Evolutionary conservation across 2,888 invertebrate species (phyloP).

Genomic region (Anodontia alba): DNA sequence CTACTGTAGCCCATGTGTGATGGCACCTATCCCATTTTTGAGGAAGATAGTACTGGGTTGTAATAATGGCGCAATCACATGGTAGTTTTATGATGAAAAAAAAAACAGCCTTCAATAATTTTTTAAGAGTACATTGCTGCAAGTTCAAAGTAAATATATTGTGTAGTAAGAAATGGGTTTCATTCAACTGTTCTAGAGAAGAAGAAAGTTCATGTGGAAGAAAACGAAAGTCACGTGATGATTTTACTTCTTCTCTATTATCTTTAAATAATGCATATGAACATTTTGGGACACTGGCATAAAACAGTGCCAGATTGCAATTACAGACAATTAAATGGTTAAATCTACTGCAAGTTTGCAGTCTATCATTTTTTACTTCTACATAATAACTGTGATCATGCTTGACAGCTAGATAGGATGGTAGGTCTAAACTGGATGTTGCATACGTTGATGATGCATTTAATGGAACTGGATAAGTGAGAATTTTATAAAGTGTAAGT

Average conservation of each 20-base stretch:
- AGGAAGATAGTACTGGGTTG: not conserved
- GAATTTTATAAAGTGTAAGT: not conserved
- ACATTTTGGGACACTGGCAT: not conserved
- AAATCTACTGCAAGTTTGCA: not conserved
- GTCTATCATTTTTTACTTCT: not conserved
- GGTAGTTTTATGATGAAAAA: not conserved
- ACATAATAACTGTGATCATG: slow-evolving; percentile 3
- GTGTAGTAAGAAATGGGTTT: slow-evolving; percentile 23
- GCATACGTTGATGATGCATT: slow-evolving; percentile 2
- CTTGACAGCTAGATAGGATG: not conserved
- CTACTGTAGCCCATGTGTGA: not conserved
- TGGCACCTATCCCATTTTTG: slow-evolving; percentile 5
- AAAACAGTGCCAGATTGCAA: not conserved
- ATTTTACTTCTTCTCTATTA: not conserved
- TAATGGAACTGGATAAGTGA: not conserved
- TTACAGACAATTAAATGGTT: not conserved
- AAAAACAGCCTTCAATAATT: not conserved
- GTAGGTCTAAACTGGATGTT: slow-evolving; percentile 1
- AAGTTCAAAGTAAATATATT: slow-evolving; percentile 18
- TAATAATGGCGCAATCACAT: not conserved
- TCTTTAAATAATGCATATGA: not conserved
- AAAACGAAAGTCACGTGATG: slow-evolving; percentile 20
- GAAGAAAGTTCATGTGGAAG: slow-evolving; percentile 9
- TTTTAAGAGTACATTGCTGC: not conserved
- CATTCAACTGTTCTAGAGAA: slow-evolving; percentile 11